Percentiles rank a stretch among this genome's conserved stretches.
phyloP scores from a whole-genome alignment of 2,113 vertebrate species.

The Pontoporia blainvillei region DNA sequence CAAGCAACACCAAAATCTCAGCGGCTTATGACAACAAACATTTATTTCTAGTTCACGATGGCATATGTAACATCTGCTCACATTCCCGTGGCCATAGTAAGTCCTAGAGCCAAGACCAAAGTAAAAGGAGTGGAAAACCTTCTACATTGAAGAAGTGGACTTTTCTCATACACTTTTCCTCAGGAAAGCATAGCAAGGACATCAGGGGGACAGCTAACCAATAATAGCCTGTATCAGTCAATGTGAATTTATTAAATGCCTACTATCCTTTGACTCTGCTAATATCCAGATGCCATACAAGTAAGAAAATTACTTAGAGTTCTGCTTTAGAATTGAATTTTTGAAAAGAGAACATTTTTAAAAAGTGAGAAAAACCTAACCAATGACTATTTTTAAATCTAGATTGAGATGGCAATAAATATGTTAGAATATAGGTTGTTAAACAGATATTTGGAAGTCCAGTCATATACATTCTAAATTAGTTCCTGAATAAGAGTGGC shows the following conservation, averaged over 20 bases:
- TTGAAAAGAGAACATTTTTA: background rate
- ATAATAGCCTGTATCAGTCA: background rate
- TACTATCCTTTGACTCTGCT: background rate
- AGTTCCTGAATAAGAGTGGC: background rate
- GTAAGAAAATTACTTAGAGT: background rate
- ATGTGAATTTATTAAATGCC: background rate
- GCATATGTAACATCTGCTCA: background rate
- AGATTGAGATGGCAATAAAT: background rate
- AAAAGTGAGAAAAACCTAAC: background rate
- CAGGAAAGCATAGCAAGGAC: background rate
- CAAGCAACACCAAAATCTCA: background rate
- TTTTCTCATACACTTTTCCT: background rate
- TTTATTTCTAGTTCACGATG: background rate
- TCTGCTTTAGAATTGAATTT: background rate
- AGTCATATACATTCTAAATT: conserved; percentile 46
- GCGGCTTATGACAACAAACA: background rate
- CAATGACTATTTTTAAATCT: background rate
- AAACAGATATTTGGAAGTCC: conserved; percentile 23
- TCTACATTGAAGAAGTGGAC: background rate
- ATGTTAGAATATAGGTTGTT: conserved; percentile 14
- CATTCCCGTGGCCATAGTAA: background rate
- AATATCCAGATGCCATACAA: background rate
- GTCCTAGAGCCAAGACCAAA: background rate
- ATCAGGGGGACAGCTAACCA: background rate
- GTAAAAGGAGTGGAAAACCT: background rate